These are phyloP conservation scores for Larimichthys crocea DNA, from an alignment of 2,113 vertebrate genomes.

Conservation along the genomic window DNA sequence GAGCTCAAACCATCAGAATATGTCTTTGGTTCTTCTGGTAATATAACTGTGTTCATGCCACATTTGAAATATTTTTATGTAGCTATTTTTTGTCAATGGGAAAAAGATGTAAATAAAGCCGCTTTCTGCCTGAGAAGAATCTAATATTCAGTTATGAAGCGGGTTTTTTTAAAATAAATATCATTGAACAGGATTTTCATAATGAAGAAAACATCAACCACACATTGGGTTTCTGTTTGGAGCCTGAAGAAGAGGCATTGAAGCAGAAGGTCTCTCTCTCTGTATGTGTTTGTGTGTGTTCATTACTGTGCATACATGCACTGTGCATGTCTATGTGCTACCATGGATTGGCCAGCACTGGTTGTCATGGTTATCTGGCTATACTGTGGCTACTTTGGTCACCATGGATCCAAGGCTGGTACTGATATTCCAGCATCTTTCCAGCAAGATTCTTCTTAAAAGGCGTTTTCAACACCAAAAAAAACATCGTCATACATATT, in stretches of 20 bases:
- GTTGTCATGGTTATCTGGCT: conserved; percentile 80
- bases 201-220: background rate
- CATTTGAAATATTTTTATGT: background rate
- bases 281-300: conserved; percentile 1
- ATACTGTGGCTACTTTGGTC: conserved; percentile 61
- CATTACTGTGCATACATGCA: conserved; percentile 41
- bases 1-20: background rate
- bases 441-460: conserved; percentile 37
- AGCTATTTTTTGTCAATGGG: background rate
- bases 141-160: background rate
- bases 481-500: conserved; percentile 2
- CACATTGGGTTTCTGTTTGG: background rate
- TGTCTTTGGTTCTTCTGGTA: background rate
- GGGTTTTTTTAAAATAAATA: background rate
- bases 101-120: background rate
- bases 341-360: conserved; percentile 47
- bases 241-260: background rate
- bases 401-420: conserved; percentile 62
- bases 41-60: too few relatives aligned
- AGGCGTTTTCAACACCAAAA: conserved; percentile 12
- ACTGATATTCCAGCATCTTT: conserved; percentile 60
- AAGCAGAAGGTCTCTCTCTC: conserved; percentile 11
- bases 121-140: background rate
- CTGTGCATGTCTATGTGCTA: conserved; percentile 16
- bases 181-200: background rate